phyloP scores from a whole-genome alignment of 2,797 vertebrate genomes.

The Denticeps clupeoides region DNA sequence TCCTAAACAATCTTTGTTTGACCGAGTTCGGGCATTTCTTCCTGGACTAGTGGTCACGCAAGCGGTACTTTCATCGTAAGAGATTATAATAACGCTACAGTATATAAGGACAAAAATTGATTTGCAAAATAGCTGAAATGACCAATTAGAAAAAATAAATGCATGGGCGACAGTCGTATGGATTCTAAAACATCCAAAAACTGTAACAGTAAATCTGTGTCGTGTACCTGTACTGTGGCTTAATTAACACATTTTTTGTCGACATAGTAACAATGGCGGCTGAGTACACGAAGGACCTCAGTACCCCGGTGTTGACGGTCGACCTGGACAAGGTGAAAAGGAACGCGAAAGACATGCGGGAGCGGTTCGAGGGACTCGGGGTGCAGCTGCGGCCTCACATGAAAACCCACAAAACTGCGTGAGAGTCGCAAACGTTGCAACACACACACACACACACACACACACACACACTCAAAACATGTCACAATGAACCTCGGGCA shows the following conservation, averaged over 20 bases:
- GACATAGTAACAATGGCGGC: background rate
- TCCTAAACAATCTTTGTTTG: no score
- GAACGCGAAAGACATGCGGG: slow-evolving; percentile 59
- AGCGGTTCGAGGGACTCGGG: slow-evolving; percentile 53
- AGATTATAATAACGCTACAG: no score
- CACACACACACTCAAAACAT: background rate
- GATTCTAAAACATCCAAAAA: no score
- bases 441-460: background rate
- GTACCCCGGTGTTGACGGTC: slow-evolving; percentile 62
- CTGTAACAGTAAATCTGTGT: no score
- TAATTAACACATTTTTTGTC: background rate
- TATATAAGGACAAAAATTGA: no score
- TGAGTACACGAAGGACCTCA: slow-evolving; percentile 37
- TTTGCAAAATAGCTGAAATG: no score
- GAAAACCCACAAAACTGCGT: slow-evolving; percentile 80
- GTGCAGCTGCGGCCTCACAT: slow-evolving; percentile 70
- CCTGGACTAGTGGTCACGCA: no score
- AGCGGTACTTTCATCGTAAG: no score
- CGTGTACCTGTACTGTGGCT: background rate
- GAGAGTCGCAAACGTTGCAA: no score
- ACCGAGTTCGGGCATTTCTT: no score
- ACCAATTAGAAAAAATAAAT: no score
- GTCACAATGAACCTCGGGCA: background rate
- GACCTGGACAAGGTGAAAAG: slow-evolving; percentile 51
- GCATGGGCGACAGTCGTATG: no score